A percentile compares a stretch with the other conserved stretches of the same genome.
Conservation (phyloP, 2,797 vertebrate species). For the Sphenopsis melanotis region DNA sequence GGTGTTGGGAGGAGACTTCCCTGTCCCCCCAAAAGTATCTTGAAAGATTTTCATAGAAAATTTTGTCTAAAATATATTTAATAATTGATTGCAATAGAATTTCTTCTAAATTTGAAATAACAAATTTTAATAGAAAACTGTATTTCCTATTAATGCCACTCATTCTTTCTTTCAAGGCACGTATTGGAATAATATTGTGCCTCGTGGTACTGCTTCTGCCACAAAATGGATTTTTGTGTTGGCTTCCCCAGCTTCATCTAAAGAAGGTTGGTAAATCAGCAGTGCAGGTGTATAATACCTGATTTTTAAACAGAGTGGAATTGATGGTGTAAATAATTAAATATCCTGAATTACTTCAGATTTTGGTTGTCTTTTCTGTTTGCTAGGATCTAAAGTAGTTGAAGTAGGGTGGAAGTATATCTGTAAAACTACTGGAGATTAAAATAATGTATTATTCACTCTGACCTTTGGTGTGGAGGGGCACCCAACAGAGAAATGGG, state of each 20-base stretch:
- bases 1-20: not conserved
- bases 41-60: not conserved
- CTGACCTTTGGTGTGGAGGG: not conserved
- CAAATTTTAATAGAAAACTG: not conserved
- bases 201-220: constrained; percentile 90
- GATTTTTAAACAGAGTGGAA: not conserved
- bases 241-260: constrained; percentile 83
- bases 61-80: not conserved
- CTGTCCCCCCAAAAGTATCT: not conserved
- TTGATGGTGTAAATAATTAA: not conserved
- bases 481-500: not conserved
- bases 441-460: not conserved
- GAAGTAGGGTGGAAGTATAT: not conserved
- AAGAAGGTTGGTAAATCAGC: constrained; percentile 77
- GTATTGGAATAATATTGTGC: constrained; percentile 90
- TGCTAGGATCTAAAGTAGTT: not conserved
- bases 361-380: not conserved
- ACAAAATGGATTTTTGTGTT: constrained; percentile 92
- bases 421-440: not conserved
- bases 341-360: not conserved
- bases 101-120: not conserved
- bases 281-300: not conserved
- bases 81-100: not conserved
- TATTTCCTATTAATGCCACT: not conserved
- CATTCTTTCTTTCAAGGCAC: constrained; percentile 78